Conservation (phyloP, 2,888 invertebrate genomes). For the Acanthosepion pharaonis region DNA sequence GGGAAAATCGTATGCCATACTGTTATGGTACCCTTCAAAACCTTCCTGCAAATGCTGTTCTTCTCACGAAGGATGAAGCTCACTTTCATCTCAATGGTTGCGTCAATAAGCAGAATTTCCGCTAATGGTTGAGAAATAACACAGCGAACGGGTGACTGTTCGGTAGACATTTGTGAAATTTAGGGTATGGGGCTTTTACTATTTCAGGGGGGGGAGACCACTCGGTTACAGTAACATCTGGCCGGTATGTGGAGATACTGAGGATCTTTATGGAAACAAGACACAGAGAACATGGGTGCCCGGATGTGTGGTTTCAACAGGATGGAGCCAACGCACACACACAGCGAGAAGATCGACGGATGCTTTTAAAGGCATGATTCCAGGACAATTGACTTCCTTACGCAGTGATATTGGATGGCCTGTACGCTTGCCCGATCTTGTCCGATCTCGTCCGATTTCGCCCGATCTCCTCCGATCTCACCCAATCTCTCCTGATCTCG, state of each 20-base stretch:
- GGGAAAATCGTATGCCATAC: not conserved
- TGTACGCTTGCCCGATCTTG: too few relatives aligned
- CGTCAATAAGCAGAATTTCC: constrained; percentile 3
- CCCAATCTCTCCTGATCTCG: too few relatives aligned
- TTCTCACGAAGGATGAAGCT: not conserved
- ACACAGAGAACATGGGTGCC: too few relatives aligned
- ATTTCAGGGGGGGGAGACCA: not conserved
- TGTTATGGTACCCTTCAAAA: not conserved
- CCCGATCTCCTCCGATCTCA: rapidly evolving
- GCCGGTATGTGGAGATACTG: too few relatives aligned
- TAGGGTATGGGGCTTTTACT: not conserved
- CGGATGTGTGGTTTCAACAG: too few relatives aligned
- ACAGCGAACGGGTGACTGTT: not conserved
- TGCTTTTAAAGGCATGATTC: too few relatives aligned
- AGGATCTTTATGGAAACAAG: too few relatives aligned
- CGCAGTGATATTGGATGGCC: too few relatives aligned
- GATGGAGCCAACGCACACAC: too few relatives aligned
- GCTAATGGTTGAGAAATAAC: not conserved
- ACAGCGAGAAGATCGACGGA: too few relatives aligned
- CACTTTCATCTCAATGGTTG: not conserved
- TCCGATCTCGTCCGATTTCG: too few relatives aligned
- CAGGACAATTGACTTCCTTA: too few relatives aligned
- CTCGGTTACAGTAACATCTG: not conserved
- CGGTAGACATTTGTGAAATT: not conserved
- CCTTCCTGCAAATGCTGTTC: constrained; percentile 24